phyloP scores from a whole-genome alignment of 2,888 invertebrate genomes.

The Athripsodes cinereus region DNA sequence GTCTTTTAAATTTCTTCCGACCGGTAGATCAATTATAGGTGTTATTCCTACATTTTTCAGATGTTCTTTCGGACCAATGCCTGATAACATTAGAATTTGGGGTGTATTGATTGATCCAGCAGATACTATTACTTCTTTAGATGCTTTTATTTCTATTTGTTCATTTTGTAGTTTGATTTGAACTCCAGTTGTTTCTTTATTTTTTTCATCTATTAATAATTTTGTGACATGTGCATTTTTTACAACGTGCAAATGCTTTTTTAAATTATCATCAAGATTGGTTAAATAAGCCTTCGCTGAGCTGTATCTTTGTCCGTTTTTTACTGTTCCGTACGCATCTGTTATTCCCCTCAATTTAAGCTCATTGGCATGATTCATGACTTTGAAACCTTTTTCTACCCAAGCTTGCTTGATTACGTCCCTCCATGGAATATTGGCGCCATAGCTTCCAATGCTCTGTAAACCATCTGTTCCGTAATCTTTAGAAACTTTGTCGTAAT shows the following conservation, averaged over 20 bases:
- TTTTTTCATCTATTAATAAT: slow-evolving; percentile 43
- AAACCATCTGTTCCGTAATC: slow-evolving; percentile 40
- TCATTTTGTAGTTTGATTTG: slow-evolving; percentile 37
- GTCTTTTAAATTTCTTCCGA: slow-evolving; percentile 49
- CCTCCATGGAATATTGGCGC: slow-evolving; percentile 31
- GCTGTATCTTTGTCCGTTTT: slow-evolving; percentile 44
- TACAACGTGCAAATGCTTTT: slow-evolving; percentile 33
- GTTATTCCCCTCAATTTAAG: slow-evolving; percentile 42
- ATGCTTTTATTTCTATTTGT: slow-evolving; percentile 34
- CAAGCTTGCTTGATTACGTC: slow-evolving; percentile 37
- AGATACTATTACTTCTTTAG: slow-evolving; percentile 46
- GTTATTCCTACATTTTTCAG: slow-evolving; percentile 31
- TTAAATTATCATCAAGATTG: slow-evolving; percentile 28
- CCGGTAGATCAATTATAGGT: slow-evolving; percentile 37
- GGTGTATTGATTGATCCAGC: slow-evolving; percentile 47
- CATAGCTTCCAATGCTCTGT: slow-evolving; percentile 37
- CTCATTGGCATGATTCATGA: slow-evolving; percentile 40
- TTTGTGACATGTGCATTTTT: slow-evolving; percentile 47
- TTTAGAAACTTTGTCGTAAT: slow-evolving; percentile 30
- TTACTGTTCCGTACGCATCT: slow-evolving; percentile 44
- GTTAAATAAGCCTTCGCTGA: slow-evolving; percentile 49
- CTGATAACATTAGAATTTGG: slow-evolving; percentile 48
- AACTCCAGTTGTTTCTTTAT: slow-evolving; percentile 40
- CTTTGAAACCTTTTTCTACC: slow-evolving; percentile 38
- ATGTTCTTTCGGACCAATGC: slow-evolving; percentile 42